Conservation (phyloP, 1,140 invertebrate species). For the Aphaenogaster ashmeadi region DNA sequence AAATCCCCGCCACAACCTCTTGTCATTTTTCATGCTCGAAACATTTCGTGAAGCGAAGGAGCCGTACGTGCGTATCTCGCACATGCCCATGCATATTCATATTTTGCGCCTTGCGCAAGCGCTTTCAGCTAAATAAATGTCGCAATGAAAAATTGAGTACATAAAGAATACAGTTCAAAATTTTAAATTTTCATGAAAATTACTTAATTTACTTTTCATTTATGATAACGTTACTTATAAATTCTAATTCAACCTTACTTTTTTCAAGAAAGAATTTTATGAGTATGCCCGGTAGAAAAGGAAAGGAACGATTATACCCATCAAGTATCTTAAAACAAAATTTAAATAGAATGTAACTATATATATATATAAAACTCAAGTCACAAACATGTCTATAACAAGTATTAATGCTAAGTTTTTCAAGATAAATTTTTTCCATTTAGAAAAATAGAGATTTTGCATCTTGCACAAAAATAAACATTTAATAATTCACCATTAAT, state of each 20-base stretch:
- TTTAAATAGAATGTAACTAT: neutral
- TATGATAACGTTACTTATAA: neutral
- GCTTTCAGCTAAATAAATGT: conserved; percentile 48
- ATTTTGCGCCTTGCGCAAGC: conserved; percentile 52
- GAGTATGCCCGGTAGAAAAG: neutral
- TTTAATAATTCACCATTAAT: neutral
- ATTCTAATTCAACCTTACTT: neutral
- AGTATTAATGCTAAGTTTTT: neutral
- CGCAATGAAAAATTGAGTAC: conserved; percentile 21
- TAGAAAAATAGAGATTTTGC: neutral
- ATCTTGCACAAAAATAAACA: neutral
- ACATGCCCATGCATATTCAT: conserved; percentile 72
- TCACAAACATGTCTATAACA: neutral
- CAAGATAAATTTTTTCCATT: neutral
- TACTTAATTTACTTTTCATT: conserved; percentile 21
- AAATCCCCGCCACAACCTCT: conserved; percentile 60
- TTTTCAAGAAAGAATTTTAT: conserved; percentile 9
- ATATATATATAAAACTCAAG: neutral
- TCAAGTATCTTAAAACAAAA: neutral
- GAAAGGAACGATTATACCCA: neutral
- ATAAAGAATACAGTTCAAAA: conserved; percentile 34
- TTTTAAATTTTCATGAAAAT: neutral
- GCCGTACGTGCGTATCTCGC: conserved; percentile 69
- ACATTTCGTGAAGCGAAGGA: conserved; percentile 69
- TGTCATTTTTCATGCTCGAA: conserved; percentile 65